phyloP scores from a whole-genome alignment of 2,113 vertebrate species.

The Toxotes chatareus region DNA sequence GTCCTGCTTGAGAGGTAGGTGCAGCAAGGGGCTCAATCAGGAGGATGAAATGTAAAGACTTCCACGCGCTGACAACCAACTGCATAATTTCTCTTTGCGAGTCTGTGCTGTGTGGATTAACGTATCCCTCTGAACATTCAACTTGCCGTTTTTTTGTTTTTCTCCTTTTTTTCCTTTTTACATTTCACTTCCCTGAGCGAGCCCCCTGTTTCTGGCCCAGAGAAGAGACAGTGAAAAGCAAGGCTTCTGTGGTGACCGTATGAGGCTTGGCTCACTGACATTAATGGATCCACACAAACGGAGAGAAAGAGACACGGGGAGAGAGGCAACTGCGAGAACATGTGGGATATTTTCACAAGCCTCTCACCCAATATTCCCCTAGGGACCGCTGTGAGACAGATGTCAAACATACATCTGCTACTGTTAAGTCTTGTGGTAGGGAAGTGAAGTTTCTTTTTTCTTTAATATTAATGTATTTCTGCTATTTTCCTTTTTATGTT shows the following conservation, averaged over 20 bases:
- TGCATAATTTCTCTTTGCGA: constrained; percentile 38
- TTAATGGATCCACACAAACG: constrained; percentile 55
- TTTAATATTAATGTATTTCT: constrained; percentile 45
- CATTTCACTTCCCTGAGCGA: constrained; percentile 62
- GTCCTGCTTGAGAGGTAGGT: constrained; percentile 81
- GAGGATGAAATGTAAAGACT: constrained; percentile 55
- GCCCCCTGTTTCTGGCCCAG: constrained; percentile 71
- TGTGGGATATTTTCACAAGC: constrained; percentile 58
- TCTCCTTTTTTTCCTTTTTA: not conserved
- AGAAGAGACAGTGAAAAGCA: constrained; percentile 73
- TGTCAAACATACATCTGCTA: constrained; percentile 72
- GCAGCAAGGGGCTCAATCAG: constrained; percentile 71
- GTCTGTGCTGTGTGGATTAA: constrained; percentile 31
- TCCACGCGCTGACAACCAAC: constrained; percentile 42
- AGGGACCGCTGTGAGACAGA: constrained; percentile 58
- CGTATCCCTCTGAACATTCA: constrained; percentile 45
- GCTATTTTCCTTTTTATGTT: constrained; percentile 43
- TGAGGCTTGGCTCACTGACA: constrained; percentile 69
- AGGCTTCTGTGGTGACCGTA: constrained; percentile 75
- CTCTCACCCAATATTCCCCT: constrained; percentile 51
- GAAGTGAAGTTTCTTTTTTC: constrained; percentile 36
- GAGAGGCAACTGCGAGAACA: constrained; percentile 56
- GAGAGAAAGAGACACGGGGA: constrained; percentile 40
- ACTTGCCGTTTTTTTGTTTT: not conserved
- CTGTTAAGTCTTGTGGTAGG: constrained; percentile 53